Base-by-base conservation (phyloP, 2,797 vertebrate genomes). In the Halcyon smyrnensis region DNA sequence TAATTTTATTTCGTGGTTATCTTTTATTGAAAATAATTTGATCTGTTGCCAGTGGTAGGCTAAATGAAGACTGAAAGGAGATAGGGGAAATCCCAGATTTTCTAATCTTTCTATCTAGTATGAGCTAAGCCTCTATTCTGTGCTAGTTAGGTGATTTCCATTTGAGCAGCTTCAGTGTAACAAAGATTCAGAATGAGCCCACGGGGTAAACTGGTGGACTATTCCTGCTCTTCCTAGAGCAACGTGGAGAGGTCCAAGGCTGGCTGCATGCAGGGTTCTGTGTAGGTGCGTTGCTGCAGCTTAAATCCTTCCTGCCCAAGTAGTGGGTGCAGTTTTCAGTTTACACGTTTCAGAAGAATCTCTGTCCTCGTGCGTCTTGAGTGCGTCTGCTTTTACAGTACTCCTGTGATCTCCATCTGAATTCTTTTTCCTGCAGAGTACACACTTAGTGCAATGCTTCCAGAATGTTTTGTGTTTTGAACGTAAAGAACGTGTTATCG, bases 1-100 rank as follows among this genome's bases (percentile, higher is more conserved):
- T 77, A 46, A 46, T 77, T 96, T 90, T 87, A 71, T 80, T 82
- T 96, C 91, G 94, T 84, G 96, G 95, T 94, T 95, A 71, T 95
- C 81, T 95, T 74, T 54, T 76, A 45, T 82, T 91, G 60, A 82
- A 91, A 73, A 76, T 48, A 91, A 74, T 68, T 85, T 89, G 1
- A 28, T 65, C 88, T 89, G 77, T 84, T 96, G 91, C 77, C 80
- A 76, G 0, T 57, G 56, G 51, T 48, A 76, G 75, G 12, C 69
- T 59, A 60, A 80, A 60, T 46, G 65, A 60, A 69, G 81, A 45
- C 81, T 93, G 41, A 75, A 83, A 75, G 57, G 71, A 90, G 81
- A 93, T 65, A 37, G 78, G 95, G 94, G 93, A 94, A 90, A 93
- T 92, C 91, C 95, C 18, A 0, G 28, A 25, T 77, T 90, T 96